These are phyloP conservation scores for Sialia sialis DNA, from an alignment of 2,113 vertebrate species.

Conservation along the genomic window DNA sequence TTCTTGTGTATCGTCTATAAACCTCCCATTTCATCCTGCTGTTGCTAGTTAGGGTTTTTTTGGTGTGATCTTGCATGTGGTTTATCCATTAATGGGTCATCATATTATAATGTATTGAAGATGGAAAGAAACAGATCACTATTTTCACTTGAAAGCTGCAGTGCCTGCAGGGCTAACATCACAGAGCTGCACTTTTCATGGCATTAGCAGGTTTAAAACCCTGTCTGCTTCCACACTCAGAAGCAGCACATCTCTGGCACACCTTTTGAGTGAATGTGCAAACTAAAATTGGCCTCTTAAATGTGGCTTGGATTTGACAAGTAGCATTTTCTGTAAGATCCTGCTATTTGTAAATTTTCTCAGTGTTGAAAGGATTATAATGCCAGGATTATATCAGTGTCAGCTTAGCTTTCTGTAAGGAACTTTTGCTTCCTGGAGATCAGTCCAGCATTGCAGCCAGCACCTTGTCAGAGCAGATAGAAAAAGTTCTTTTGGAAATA, in stretches of 20 bases:
- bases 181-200: not conserved
- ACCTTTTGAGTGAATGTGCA: not conserved
- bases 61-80: not conserved
- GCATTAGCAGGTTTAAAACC: not conserved
- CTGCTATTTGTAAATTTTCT: not conserved
- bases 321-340: not conserved
- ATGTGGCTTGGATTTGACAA: not conserved
- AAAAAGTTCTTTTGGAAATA: not conserved
- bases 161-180: constrained; percentile 18
- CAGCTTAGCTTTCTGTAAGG: not conserved
- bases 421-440: not conserved
- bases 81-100: not conserved
- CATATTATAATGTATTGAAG: constrained; percentile 16
- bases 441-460: not conserved
- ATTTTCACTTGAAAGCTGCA: constrained; percentile 27
- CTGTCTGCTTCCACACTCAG: not conserved
- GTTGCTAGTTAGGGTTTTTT: not conserved
- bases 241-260: not conserved
- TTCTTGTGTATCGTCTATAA: not conserved
- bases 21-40: not conserved
- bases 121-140: constrained; percentile 58
- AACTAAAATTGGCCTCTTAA: not conserved
- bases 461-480: not conserved
- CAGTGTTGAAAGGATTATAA: not conserved
- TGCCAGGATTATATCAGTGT: not conserved